These are phyloP conservation scores for Hippopotamus amphibius DNA, from an alignment of 2,113 vertebrate genomes.

Conservation along the genomic window DNA sequence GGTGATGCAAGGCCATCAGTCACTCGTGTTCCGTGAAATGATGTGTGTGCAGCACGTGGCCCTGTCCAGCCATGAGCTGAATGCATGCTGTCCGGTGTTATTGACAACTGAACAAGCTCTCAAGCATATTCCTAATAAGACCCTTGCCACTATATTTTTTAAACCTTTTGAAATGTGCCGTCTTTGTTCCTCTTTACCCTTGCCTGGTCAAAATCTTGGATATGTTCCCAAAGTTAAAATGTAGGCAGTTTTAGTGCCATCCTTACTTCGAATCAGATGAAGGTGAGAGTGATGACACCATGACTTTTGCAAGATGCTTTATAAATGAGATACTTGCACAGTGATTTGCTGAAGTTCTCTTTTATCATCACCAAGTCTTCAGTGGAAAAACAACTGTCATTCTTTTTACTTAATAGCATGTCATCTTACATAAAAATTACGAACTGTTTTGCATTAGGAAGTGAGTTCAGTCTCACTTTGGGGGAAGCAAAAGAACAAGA, in stretches of 20 bases:
- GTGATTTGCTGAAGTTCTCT: slow-evolving; percentile 35
- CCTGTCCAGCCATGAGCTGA: too few species aligned
- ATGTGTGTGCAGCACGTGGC: rapidly evolving
- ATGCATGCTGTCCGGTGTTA: rapidly evolving
- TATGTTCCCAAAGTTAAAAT: slow-evolving; percentile 16
- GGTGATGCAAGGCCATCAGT: rapidly evolving
- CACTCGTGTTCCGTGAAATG: not conserved
- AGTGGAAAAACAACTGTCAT: slow-evolving; percentile 70
- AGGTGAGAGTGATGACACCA: not conserved
- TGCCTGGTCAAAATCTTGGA: slow-evolving; percentile 3
- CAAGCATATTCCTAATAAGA: not conserved
- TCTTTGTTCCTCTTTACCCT: not conserved
- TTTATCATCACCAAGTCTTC: slow-evolving; percentile 52
- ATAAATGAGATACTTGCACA: slow-evolving; percentile 51
- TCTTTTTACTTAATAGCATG: slow-evolving; percentile 59
- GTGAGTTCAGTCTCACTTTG: slow-evolving; percentile 56
- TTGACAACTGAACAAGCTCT: not conserved
- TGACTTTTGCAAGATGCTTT: slow-evolving; percentile 48
- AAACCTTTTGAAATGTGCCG: slow-evolving; percentile 15
- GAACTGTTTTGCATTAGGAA: slow-evolving; percentile 54
- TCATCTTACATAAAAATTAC: slow-evolving; percentile 70
- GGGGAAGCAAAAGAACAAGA: slow-evolving; percentile 52
- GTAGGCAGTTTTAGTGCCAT: not conserved
- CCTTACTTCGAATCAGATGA: not conserved
- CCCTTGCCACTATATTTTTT: not conserved